Percentiles rank a stretch among this genome's conserved stretches.
Conservation (phyloP, 2,888 invertebrate species). For the Ormyrus rosae region DNA sequence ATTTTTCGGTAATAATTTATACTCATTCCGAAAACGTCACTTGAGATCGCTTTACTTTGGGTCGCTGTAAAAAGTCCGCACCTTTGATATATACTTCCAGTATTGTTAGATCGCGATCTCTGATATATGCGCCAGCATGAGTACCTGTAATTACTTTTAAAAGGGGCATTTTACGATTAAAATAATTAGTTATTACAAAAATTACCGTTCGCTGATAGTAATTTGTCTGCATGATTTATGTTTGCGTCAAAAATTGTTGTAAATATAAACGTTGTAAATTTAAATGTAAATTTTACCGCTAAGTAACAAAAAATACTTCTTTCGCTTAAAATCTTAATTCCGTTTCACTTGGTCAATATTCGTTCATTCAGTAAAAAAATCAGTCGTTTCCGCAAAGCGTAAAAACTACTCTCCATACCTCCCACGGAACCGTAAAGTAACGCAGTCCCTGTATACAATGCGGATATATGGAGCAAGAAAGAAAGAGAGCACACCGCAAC, state of each 20-base stretch:
- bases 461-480: not conserved
- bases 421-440: constrained; percentile 11
- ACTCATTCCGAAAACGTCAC: constrained; percentile 25
- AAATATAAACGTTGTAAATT: no score
- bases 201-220: not conserved
- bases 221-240: not conserved
- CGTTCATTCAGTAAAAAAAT: no score
- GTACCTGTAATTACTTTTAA: constrained; percentile 17
- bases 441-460: constrained; percentile 3
- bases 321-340: no score
- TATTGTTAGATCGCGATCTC: constrained; percentile 22
- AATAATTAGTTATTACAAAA: constrained; percentile 10
- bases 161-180: constrained; percentile 21
- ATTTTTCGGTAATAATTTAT: constrained; percentile 44
- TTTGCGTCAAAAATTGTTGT: no score
- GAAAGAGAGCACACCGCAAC: constrained; percentile 6
- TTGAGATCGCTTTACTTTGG: constrained; percentile 6
- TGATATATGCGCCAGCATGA: not conserved
- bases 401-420: not conserved
- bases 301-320: no score
- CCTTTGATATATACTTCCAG: constrained; percentile 21
- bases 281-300: no score
- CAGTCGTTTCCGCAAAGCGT: no score
- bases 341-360: no score
- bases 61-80: constrained; percentile 1